A percentile compares a stretch with the other conserved stretches of the same genome.
Evolutionary conservation across 2,888 invertebrate genomes (phyloP).

Genomic region (Drymonia ruficornis): DNA sequence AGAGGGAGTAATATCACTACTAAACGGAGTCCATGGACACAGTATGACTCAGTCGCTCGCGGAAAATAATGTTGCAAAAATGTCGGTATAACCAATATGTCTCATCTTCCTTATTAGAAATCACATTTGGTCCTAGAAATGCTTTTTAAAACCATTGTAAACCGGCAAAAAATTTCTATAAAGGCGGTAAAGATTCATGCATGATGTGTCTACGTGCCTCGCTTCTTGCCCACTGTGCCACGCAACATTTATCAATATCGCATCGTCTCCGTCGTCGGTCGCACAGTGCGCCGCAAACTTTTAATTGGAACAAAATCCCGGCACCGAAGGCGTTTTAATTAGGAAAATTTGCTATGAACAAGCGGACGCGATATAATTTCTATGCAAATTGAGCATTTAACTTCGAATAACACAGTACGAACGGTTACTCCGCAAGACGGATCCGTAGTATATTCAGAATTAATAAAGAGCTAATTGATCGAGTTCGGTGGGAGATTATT

Average conservation of each 20-base stretch:
- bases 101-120: too few species aligned
- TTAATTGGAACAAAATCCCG: slow-evolving; percentile 82
- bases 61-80: too few species aligned
- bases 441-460: slow-evolving; percentile 53
- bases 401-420: slow-evolving; percentile 67
- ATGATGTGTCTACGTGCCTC: too few species aligned
- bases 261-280: slow-evolving; percentile 47
- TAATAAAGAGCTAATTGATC: slow-evolving; percentile 57
- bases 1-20: too few species aligned
- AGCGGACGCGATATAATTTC: slow-evolving; percentile 81
- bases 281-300: slow-evolving; percentile 60
- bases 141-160: too few species aligned
- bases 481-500: slow-evolving; percentile 35
- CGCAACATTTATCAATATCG: slow-evolving; percentile 57
- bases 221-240: neutral
- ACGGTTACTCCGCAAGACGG: slow-evolving; percentile 45
- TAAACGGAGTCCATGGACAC: too few species aligned
- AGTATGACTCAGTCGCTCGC: too few species aligned
- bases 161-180: too few species aligned
- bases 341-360: slow-evolving; percentile 82
- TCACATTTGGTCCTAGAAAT: too few species aligned
- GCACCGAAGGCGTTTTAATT: slow-evolving; percentile 81
- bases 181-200: too few species aligned
- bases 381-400: slow-evolving; percentile 83
- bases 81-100: too few species aligned